Percentiles rank a stretch among this genome's conserved stretches.
Evolutionary conservation across 1,140 invertebrate genomes (phyloP).

Genomic region (Antheraea pernyi): DNA sequence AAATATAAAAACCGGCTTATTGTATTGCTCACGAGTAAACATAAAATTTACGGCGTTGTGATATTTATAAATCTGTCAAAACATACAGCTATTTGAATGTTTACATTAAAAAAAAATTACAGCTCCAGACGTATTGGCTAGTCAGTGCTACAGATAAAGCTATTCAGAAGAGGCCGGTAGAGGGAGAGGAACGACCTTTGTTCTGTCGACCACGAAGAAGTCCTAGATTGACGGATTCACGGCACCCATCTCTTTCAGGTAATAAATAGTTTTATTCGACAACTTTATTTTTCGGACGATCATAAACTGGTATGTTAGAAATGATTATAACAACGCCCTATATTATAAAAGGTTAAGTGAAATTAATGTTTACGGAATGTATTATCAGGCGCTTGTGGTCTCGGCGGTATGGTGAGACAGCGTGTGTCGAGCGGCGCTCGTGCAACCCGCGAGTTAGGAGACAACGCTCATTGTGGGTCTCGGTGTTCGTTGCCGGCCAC

Average conservation of each 20-base stretch:
- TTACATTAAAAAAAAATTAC: slow-evolving; percentile 11
- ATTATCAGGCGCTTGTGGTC: slow-evolving; percentile 12
- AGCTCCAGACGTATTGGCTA: slow-evolving; percentile 93
- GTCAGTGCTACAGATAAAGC: slow-evolving; percentile 90
- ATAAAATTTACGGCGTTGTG: no score
- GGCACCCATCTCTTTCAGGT: slow-evolving; percentile 82
- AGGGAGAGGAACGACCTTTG: slow-evolving; percentile 87
- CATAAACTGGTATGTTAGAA: no score
- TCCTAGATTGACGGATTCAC: slow-evolving; percentile 87
- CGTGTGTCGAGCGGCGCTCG: slow-evolving; percentile 52
- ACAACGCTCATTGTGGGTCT: slow-evolving; percentile 34
- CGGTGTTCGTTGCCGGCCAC: slow-evolving; percentile 40
- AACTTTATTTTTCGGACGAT: background rate
- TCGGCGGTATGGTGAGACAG: slow-evolving; percentile 43
- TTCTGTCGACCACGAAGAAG: slow-evolving; percentile 89
- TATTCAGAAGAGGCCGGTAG: slow-evolving; percentile 90
- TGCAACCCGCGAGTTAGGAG: slow-evolving; percentile 14
- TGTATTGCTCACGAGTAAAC: no score
- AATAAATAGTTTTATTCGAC: slow-evolving; percentile 13
- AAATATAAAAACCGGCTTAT: no score
- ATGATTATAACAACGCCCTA: no score
- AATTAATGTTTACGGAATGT: no score
- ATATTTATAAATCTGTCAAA: no score
- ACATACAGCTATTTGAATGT: no score
- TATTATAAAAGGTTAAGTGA: no score